phyloP scores from a whole-genome alignment of 37 sponge, comb jelly and placozoan species.

The Axinella damicornis region DNA sequence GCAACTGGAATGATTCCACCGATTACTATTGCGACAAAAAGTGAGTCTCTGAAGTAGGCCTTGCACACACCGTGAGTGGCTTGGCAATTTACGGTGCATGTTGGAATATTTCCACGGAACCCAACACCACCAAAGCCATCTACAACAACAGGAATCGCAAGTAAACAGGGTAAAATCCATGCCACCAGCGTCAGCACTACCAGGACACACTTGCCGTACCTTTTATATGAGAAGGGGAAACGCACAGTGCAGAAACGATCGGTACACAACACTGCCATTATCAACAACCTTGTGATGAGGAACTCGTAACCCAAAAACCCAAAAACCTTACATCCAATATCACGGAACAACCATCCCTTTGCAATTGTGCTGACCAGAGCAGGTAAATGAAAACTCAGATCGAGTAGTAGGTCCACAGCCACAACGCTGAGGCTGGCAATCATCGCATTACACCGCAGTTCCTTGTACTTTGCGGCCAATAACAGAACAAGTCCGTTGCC shows the following conservation, averaged over 20 bases:
- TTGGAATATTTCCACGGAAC: conserved; percentile 17
- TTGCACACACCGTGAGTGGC: background rate
- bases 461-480: conserved; percentile 24
- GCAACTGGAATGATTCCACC: conserved; percentile 25
- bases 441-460: conserved; percentile 18
- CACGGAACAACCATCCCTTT: conserved; percentile 20
- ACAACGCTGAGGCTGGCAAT: conserved; percentile 22
- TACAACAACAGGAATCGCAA: background rate
- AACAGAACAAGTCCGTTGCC: conserved; percentile 25
- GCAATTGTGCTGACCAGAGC: conserved; percentile 15
- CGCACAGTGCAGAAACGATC: conserved; percentile 38
- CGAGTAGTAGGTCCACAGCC: conserved; percentile 9
- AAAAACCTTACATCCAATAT: conserved; percentile 12
- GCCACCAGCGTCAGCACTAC: conserved; percentile 20
- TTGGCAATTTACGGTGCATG: background rate
- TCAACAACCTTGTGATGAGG: conserved; percentile 31
- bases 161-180: conserved; percentile 19
- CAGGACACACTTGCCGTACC: conserved; percentile 21
- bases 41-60: background rate
- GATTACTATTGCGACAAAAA: background rate
- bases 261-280: conserved; percentile 30
- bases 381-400: conserved; percentile 9
- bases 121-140: background rate
- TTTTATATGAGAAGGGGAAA: conserved; percentile 40
- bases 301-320: conserved; percentile 30